These are phyloP conservation scores for Rhinolophus sinicus DNA, from an alignment of 2,113 vertebrate genomes.

Conservation along the genomic window DNA sequence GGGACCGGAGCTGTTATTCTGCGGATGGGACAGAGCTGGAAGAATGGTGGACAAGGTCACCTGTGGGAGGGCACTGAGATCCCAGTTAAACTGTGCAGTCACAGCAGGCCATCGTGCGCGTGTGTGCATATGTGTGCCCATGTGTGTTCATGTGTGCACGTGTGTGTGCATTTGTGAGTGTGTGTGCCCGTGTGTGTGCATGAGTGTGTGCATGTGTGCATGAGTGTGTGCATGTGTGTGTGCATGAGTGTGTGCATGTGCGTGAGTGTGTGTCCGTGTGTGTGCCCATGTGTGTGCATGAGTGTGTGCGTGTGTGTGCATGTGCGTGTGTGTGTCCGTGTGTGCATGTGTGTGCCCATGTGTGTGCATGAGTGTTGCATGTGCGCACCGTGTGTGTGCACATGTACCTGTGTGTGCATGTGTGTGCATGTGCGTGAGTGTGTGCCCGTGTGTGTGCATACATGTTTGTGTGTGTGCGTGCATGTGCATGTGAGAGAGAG, in stretches of 20 bases:
- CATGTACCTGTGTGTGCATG: too few species aligned
- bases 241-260: too few species aligned
- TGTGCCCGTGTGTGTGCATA: background rate
- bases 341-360: too few species aligned
- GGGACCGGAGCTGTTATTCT: background rate
- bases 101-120: accelerated
- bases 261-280: too few species aligned
- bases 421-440: background rate
- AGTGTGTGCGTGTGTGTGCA: background rate
- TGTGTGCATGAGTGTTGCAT: accelerated
- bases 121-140: background rate
- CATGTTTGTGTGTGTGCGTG: accelerated
- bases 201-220: too few species aligned
- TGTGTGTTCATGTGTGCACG: accelerated
- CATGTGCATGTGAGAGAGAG: background rate
- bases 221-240: accelerated
- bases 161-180: background rate
- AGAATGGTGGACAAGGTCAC: too few species aligned
- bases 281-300: too few species aligned
- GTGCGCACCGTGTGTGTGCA: too few species aligned
- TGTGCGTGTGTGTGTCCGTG: background rate
- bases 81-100: background rate
- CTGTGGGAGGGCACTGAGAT: background rate
- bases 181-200: background rate
- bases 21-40: background rate